phyloP scores from a whole-genome alignment of 2,797 vertebrate species.

The Eutrigla gurnardus region DNA sequence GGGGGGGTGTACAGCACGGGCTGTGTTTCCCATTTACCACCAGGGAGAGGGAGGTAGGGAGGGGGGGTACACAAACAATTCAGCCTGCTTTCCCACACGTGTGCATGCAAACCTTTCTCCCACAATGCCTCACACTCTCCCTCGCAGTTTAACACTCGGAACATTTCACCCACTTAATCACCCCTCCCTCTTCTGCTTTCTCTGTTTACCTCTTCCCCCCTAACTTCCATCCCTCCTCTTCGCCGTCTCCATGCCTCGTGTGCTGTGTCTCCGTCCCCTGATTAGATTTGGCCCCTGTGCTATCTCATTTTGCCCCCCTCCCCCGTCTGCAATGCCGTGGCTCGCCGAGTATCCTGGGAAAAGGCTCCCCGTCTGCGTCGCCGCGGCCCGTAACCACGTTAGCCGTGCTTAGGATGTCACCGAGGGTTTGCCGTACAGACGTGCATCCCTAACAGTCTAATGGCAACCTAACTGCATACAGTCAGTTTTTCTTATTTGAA shows the following conservation, averaged over 20 bases:
- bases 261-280: constrained; percentile 60
- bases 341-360: constrained; percentile 65
- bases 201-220: constrained; percentile 54
- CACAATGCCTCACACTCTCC: constrained; percentile 50
- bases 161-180: constrained; percentile 62
- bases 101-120: constrained; percentile 43
- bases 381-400: constrained; percentile 70
- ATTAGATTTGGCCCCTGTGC: constrained; percentile 77
- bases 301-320: constrained; percentile 75
- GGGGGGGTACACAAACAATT: constrained; percentile 72
- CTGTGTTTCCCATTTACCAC: constrained; percentile 71
- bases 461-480: constrained; percentile 45
- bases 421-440: constrained; percentile 70
- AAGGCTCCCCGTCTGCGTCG: constrained; percentile 58
- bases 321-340: constrained; percentile 56
- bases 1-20: constrained; percentile 12
- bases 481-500: constrained; percentile 1
- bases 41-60: background rate
- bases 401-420: constrained; percentile 76
- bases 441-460: constrained; percentile 56
- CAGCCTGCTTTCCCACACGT: constrained; percentile 45
- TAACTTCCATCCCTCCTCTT: constrained; percentile 35
- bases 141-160: constrained; percentile 64
- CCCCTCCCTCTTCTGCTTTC: constrained; percentile 19
- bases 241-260: constrained; percentile 42